Evolutionary conservation across 2,888 invertebrate genomes (phyloP).

Genomic region (Xestoiulus laeticollis): DNA sequence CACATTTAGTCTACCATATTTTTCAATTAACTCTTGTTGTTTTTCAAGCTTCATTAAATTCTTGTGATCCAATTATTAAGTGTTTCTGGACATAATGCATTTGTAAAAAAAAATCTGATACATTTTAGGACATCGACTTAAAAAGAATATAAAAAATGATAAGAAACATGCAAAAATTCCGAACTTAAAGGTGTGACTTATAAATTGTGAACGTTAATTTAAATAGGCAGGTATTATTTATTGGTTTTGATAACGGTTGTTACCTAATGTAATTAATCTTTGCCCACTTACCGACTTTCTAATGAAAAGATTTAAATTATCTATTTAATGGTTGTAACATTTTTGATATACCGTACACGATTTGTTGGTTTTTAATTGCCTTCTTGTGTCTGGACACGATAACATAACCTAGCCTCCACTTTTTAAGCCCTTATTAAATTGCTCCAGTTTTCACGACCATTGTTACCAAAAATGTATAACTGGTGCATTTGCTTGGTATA

Average conservation of each 20-base stretch:
- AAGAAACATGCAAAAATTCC: conserved; percentile 40
- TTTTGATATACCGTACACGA: conserved; percentile 30
- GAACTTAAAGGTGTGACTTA: not conserved
- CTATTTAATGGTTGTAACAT: conserved; percentile 8
- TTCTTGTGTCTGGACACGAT: conserved; percentile 27
- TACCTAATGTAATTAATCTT: conserved; percentile 37
- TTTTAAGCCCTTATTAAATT: conserved; percentile 17
- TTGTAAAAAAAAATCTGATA: not conserved
- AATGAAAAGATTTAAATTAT: conserved; percentile 11
- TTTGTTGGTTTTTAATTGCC: conserved; percentile 24
- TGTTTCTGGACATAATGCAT: conserved; percentile 12
- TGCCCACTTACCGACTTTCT: not conserved
- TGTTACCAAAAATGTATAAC: not conserved
- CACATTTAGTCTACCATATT: not conserved
- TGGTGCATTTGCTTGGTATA: not conserved
- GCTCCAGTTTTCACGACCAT: not conserved
- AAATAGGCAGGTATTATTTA: not conserved
- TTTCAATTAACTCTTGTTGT: not conserved
- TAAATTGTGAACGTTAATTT: not conserved
- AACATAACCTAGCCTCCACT: not conserved
- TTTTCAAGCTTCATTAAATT: conserved; percentile 8
- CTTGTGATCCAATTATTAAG: not conserved
- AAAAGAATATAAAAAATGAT: not conserved
- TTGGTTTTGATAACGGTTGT: not conserved
- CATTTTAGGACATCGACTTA: not conserved